Conservation (phyloP, 2,113 vertebrate genomes). For the human region GRCh38 chr16:3223501-3224000, state of each 20-base stretch:
- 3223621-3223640: not conserved
- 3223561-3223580: not conserved
- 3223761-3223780: constrained; percentile 43
- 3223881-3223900: constrained; percentile 14
- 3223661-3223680: constrained; percentile 13
- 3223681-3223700: constrained; percentile 56
- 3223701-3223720: constrained; percentile 43
- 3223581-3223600: not conserved
- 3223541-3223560: not conserved
- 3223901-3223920: constrained; percentile 41
- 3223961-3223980: constrained; percentile 77
- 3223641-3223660: constrained; percentile 16
- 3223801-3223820: not conserved
- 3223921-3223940: constrained; percentile 70
- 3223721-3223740: constrained; percentile 40
- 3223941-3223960: constrained; percentile 70
- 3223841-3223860: constrained; percentile 22
- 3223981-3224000: constrained; percentile 72
- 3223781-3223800: constrained; percentile 36
- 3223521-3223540: not conserved
- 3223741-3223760: constrained; percentile 56
- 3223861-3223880: not conserved
- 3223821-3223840: constrained; percentile 29
- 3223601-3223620: not conserved
- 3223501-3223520: constrained; percentile 15